Percentiles rank a stretch among this genome's conserved stretches.
Evolutionary conservation across 2,797 vertebrate genomes (phyloP).

Genomic region (Pelodytes ibericus): DNA sequence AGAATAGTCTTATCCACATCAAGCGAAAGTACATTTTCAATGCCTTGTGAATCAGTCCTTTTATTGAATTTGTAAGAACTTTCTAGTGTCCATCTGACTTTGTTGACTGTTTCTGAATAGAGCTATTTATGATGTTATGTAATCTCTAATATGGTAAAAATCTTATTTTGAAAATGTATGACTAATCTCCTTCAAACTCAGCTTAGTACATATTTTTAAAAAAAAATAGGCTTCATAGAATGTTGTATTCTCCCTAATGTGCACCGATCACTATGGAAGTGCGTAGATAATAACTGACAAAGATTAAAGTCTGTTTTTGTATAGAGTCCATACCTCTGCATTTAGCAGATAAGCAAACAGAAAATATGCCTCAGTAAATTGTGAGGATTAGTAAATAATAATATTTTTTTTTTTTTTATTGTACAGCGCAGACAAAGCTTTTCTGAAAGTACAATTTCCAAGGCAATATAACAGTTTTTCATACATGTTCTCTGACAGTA

Average conservation of each 20-base stretch:
- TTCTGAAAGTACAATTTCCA: not conserved
- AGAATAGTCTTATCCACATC: slow-evolving; percentile 5
- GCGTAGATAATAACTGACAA: not conserved
- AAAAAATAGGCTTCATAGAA: not conserved
- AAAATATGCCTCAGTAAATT: not conserved
- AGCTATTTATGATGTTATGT: slow-evolving; percentile 34
- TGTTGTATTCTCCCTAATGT: not conserved
- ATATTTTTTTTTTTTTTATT: not conserved
- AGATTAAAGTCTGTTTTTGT: not conserved
- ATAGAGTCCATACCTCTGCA: not conserved
- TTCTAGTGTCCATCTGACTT: slow-evolving; percentile 10
- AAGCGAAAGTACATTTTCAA: slow-evolving; percentile 16
- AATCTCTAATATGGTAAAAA: slow-evolving; percentile 11
- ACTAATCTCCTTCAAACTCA: not conserved
- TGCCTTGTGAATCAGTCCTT: slow-evolving; percentile 21
- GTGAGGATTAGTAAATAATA: not conserved
- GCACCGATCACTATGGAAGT: not conserved
- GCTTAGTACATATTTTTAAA: not conserved
- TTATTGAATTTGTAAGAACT: slow-evolving; percentile 11
- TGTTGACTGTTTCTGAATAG: slow-evolving; percentile 24
- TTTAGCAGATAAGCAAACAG: not conserved
- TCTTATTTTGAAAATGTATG: slow-evolving; percentile 19
- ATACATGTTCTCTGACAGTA: not conserved
- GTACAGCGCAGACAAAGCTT: not conserved
- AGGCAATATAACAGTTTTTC: not conserved